A percentile compares a stretch with the other conserved stretches of the same genome.
Conservation (phyloP, 2,888 invertebrate genomes). For the Micoletzkya japonica region DNA sequence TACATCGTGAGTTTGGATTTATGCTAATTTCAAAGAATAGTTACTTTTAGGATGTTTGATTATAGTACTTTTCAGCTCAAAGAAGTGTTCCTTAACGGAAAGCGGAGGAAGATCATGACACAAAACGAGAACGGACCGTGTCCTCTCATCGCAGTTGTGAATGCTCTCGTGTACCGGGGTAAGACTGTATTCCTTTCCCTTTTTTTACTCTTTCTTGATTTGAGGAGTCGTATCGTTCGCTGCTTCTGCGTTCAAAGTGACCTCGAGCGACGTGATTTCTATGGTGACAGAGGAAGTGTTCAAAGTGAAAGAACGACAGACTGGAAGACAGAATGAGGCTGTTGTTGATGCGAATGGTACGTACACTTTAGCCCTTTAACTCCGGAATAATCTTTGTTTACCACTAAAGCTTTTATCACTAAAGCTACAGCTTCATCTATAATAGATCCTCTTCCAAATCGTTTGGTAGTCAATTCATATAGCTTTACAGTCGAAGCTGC, state of each 20-base stretch:
- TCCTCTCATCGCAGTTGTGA: conserved; percentile 70
- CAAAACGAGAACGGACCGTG: conserved; percentile 72
- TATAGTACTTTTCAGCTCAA: conserved; percentile 11
- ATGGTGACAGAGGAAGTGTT: background rate
- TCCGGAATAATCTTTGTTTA: no score
- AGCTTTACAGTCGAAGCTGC: conserved; percentile 9
- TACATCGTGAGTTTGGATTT: conserved; percentile 8
- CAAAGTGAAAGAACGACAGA: conserved; percentile 2
- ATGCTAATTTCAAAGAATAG: background rate
- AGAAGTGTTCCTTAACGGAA: background rate
- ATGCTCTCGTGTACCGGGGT: conserved; percentile 68
- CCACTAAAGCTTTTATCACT: no score
- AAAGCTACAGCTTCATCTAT: no score
- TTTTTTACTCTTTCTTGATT: background rate
- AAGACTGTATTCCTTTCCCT: conserved; percentile 28
- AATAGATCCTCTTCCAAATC: no score
- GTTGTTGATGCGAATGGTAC: conserved; percentile 11
- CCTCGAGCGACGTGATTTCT: background rate
- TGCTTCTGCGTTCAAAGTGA: background rate
- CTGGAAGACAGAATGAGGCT: background rate
- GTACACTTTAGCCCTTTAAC: no score
- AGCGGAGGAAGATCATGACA: conserved; percentile 66
- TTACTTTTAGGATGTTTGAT: background rate
- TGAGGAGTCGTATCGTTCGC: background rate
- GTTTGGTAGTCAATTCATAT: background rate